Percentiles rank a stretch among this genome's conserved stretches.
phyloP scores from a whole-genome alignment of 2,113 vertebrate genomes.

The Petromus typicus region DNA sequence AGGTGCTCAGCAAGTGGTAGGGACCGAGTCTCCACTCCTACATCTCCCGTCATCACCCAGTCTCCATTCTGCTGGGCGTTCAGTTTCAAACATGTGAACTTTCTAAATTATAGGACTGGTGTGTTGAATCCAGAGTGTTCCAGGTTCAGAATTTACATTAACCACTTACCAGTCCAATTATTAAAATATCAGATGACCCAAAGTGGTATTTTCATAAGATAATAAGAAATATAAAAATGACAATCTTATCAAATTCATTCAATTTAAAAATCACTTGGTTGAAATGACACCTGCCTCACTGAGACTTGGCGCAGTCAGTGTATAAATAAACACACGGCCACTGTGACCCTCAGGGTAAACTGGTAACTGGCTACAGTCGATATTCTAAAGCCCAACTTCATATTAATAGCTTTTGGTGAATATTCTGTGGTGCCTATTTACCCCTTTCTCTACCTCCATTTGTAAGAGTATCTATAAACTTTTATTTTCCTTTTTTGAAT shows the following conservation, averaged over 20 bases:
- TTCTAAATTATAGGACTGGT: background rate
- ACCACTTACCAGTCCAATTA: background rate
- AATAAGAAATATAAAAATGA: background rate
- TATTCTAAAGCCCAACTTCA: background rate
- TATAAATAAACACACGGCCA: background rate
- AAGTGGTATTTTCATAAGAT: background rate
- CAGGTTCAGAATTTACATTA: conserved; percentile 22
- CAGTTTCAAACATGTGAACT: background rate
- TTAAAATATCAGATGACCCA: background rate
- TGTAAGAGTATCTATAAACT: conserved; percentile 38
- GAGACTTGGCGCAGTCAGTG: background rate
- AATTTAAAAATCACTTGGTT: background rate
- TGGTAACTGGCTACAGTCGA: background rate
- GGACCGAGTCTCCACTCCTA: background rate
- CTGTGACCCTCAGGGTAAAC: background rate
- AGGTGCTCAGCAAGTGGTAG: background rate
- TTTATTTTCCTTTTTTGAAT: background rate
- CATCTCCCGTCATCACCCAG: no score
- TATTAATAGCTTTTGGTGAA: background rate
- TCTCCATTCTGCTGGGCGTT: rapidly evolving
- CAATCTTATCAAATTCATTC: background rate
- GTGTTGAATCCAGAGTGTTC: background rate
- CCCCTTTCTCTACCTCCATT: background rate
- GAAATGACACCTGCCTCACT: background rate
- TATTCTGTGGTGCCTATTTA: background rate